These are phyloP conservation scores for Peromyscus leucopus DNA, from an alignment of 2,113 vertebrate genomes.

Conservation along the genomic window DNA sequence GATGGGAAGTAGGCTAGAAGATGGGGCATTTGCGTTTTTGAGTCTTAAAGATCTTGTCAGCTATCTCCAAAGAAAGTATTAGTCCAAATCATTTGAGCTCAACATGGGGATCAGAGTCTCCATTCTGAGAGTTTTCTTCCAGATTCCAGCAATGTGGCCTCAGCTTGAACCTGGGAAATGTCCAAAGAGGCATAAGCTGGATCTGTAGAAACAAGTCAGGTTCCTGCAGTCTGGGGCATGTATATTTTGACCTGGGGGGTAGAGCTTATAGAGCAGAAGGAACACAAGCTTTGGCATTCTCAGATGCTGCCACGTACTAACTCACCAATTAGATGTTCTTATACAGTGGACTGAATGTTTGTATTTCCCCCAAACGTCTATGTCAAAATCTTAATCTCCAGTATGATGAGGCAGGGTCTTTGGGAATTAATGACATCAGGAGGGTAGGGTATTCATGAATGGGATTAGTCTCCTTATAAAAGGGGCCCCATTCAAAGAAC, in stretches of 20 bases:
- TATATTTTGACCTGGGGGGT: fast-evolving
- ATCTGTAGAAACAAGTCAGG: not conserved
- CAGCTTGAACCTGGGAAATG: not conserved
- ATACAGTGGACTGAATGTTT: not conserved
- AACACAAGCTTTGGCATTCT: not conserved
- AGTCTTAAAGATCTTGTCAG: not conserved
- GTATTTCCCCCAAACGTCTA: not conserved
- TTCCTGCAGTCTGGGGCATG: not conserved
- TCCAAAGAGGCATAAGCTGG: not conserved
- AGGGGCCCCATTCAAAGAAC: not conserved
- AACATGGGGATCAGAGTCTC: not conserved
- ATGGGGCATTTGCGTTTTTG: not conserved
- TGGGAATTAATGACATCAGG: not conserved
- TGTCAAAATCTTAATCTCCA: not conserved
- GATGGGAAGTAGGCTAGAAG: not conserved
- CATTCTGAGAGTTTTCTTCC: not conserved
- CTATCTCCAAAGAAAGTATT: not conserved
- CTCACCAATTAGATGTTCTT: not conserved
- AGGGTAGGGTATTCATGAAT: not conserved
- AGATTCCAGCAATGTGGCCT: not conserved
- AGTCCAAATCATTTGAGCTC: not conserved
- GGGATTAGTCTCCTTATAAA: not conserved
- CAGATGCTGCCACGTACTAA: not conserved
- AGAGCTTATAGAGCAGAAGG: not conserved
- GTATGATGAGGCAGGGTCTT: not conserved